A percentile compares a stretch with the other conserved stretches of the same genome.
These are phyloP conservation scores for Brachionus angularis DNA, from an alignment of 1,140 invertebrate genomes.

Conservation along the genomic window DNA sequence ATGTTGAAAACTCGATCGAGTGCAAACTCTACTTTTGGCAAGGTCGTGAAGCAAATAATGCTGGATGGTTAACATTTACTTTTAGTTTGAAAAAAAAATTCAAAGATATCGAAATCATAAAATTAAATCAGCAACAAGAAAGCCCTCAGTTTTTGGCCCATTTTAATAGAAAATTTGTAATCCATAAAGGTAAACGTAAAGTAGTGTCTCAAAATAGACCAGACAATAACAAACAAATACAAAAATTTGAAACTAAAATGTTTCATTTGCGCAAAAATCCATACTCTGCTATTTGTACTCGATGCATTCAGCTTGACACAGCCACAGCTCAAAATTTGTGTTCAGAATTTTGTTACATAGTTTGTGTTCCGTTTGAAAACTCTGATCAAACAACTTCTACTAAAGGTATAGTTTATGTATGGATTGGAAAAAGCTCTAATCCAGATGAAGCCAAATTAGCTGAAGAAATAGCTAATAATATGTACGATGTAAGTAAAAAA, in stretches of 20 bases:
- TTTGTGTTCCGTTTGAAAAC: conserved; percentile 42
- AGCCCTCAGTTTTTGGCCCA: conserved; percentile 97
- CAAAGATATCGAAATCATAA: conserved; percentile 44
- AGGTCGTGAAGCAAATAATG: conserved; percentile 89
- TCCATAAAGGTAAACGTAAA: conserved; percentile 73
- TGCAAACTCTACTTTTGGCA: conserved; percentile 99
- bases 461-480: conserved; percentile 86
- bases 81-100: conserved; percentile 66
- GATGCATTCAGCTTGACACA: conserved; percentile 72
- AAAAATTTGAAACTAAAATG: conserved; percentile 71
- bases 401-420: conserved; percentile 89
- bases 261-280: conserved; percentile 87
- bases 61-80: conserved; percentile 99
- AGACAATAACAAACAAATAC: conserved; percentile 61
- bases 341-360: conserved; percentile 55
- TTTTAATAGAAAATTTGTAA: conserved; percentile 91
- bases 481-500: no score
- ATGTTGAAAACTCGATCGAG: conserved; percentile 80
- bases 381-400: conserved; percentile 45
- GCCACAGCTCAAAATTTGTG: conserved; percentile 52
- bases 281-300: conserved; percentile 83
- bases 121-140: conserved; percentile 76
- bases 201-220: not conserved
- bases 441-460: conserved; percentile 79
- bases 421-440: conserved; percentile 85